Evolutionary conservation across 2,113 vertebrate genomes (phyloP), one percentile per base, ranked within the genome.

Genomic region (Toxotes jaculatrix): DNA sequence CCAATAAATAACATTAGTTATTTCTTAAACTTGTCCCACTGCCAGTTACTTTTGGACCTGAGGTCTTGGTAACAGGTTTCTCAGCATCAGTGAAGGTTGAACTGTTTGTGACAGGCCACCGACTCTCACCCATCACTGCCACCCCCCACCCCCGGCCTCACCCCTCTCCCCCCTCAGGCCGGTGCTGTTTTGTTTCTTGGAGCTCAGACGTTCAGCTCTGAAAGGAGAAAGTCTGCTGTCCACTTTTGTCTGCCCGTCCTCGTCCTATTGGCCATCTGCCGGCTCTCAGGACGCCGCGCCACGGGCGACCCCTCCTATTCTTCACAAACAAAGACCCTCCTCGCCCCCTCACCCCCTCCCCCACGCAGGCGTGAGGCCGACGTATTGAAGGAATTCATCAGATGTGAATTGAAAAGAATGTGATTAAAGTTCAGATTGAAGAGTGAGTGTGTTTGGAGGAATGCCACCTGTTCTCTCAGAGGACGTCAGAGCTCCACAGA

Each of bases 261-360:
- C 7, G 62, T 75, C 82, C 75, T 68, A 91, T 86, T 70, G 38
- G 64, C 93, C 94, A 94, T 94, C 94, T 94, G 94, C 91, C 84
- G 47, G 70, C 81, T 82, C 19, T 42, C 27, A 55, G 77, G 84
- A 74, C 61, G 3, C 74, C 81, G 85, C 49, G 12, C 87, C 90
- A 85, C 40, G 60, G 78, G 36, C 8, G 66, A 89, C 53, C 87
- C 84, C 80, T 40, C 51, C 42, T 83, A 83, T 89, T 89, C 77
- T 89, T 74, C 32, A 21, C 17, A 40, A 59, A 85, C 84, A 90
- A 92, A 86, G 77, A 70, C 68, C 69, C 43, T 8, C 27, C 70
- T 19, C 34, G 1, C 47, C 34, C 57, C 62, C 36, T 36, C 67
- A 32, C 19, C 31, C 40, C 27, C 65, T 1, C 69, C 61, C 40